Evolutionary conservation across 2,888 invertebrate genomes (phyloP).

Genomic region (Embidobia sp.): DNA sequence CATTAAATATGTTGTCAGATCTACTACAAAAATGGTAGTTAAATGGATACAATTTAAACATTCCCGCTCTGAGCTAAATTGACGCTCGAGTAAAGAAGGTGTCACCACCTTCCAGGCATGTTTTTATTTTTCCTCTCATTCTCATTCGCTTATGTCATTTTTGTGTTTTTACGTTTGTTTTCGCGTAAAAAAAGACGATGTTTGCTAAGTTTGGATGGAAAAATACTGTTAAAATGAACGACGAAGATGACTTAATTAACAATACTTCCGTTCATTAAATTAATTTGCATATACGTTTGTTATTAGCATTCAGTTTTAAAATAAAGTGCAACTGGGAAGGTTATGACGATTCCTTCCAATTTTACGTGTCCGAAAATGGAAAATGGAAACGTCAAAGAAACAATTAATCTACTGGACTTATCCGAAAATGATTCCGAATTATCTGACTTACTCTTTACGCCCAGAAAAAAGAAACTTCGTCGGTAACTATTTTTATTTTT

Average conservation of each 20-base stretch:
- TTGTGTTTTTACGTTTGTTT: slow-evolving; percentile 29
- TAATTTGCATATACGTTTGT: not conserved
- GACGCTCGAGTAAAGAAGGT: not conserved
- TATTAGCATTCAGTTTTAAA: not conserved
- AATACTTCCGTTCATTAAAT: not conserved
- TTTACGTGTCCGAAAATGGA: slow-evolving; percentile 70
- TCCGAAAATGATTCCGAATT: slow-evolving; percentile 85
- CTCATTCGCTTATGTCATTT: slow-evolving; percentile 22
- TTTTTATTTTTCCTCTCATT: not conserved
- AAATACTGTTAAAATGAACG: slow-evolving; percentile 7
- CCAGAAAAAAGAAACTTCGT: slow-evolving; percentile 84
- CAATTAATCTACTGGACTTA: slow-evolving; percentile 85
- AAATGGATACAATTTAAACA: not conserved
- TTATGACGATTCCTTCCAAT: slow-evolving; percentile 41
- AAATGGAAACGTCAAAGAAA: slow-evolving; percentile 83
- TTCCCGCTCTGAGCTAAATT: not conserved
- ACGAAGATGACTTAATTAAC: slow-evolving; percentile 8
- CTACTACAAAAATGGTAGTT: too few species aligned
- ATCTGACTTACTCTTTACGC: slow-evolving; percentile 83
- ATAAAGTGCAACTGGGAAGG: slow-evolving; percentile 17
- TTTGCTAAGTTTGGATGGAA: not conserved
- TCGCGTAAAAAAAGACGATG: slow-evolving; percentile 14
- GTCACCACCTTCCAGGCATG: slow-evolving; percentile 4
- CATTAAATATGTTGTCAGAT: too few species aligned
- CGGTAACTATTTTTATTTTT: slow-evolving; percentile 79